phyloP scores from a whole-genome alignment of 2,888 invertebrate species.

The Chrysolina americana region DNA sequence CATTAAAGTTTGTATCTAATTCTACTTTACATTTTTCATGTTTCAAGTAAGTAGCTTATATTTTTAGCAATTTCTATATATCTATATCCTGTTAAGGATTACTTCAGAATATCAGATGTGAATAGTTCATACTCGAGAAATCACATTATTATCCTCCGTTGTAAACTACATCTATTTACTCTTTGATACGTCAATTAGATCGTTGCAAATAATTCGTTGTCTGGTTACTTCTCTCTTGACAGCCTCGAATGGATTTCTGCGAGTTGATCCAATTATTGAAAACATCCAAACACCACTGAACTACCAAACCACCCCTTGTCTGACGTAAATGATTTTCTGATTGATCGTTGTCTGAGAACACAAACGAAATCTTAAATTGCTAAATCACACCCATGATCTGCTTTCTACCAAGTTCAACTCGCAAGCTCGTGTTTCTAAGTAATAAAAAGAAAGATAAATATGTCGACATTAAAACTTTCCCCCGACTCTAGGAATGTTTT shows the following conservation, averaged over 20 bases:
- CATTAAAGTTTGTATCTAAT: no score
- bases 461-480: slow-evolving; percentile 6
- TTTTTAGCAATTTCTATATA: no score
- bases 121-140: no score
- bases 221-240: no score
- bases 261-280: slow-evolving; percentile 1
- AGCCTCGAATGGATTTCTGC: not conserved
- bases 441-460: not conserved
- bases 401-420: not conserved
- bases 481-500: not conserved
- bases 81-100: no score
- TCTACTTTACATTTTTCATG: no score
- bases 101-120: no score
- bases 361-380: not conserved
- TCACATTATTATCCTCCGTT: no score
- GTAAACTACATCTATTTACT: no score
- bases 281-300: not conserved
- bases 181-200: no score
- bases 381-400: not conserved
- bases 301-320: not conserved
- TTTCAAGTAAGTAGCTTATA: no score
- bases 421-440: slow-evolving; percentile 2
- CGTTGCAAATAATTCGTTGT: no score
- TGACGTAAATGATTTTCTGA: not conserved
- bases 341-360: not conserved